Base-by-base conservation (phyloP, 1,140 invertebrate species). In the Brachionus paranguensis region DNA sequence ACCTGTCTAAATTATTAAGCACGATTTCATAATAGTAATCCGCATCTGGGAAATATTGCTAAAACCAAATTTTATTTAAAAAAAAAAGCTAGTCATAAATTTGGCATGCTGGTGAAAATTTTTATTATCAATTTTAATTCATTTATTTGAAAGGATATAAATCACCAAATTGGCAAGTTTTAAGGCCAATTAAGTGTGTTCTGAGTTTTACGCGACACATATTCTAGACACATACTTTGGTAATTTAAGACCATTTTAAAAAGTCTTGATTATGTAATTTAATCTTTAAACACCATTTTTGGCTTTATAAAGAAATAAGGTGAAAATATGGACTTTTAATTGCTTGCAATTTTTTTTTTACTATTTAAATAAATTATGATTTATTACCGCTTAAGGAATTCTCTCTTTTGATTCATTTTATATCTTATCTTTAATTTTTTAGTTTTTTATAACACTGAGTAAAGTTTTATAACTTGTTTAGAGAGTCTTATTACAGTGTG, bases 401-500 rank as follows among this genome's bases (percentile, higher is more conserved):
- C 5, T 60, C 20, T 60, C 53, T 60, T 60, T 20, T 60, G 17
- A 60, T 60, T 60, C 53, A 60, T 24, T 24, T 20, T 60, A 60
- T 2, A 20, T 60, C 53, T 60, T 60, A 60, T 60, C 53, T 8
- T 41, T 41, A 45, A n/a, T 29, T 41, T 43, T 72, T 72, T 72
- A 3, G 33, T 72, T n/a, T 43, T 33, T 68, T 68, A 41, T 33
- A n/a, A 17, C n/a, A 24, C 12, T 3, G 65, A 68, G 27, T 37
- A 72, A 45, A 72, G 45, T 24, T 43, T 72, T 72, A 43, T 72
- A 72, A 20, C 41, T 72, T 72, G 20, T 20, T 43, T 72, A 72
- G 68, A 72, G 41, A 72, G 29, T 72, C 68, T 41, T 72, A 72
- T 72, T 72, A 72, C 37, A 72, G 68, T 43, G 68, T 72, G 17